A percentile compares a stretch with the other conserved stretches of the same genome.
These are phyloP conservation scores for Berghia stephanieae DNA, from an alignment of 1,140 invertebrate genomes.

Conservation along the genomic window DNA sequence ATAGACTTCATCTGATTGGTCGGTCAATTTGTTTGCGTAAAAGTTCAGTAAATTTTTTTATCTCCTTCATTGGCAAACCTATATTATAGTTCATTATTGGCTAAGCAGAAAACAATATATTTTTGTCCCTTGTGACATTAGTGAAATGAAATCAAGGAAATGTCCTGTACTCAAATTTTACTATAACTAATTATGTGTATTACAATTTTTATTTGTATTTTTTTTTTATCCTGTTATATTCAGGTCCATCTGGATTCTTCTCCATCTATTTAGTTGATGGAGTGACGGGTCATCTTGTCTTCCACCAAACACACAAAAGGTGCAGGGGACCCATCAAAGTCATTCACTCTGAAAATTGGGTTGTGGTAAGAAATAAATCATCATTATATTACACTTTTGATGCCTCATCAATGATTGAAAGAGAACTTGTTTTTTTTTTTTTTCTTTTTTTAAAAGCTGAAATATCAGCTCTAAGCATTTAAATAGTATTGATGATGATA, in stretches of 20 bases:
- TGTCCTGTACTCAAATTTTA: too few relatives aligned
- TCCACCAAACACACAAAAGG: conserved; percentile 76
- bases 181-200: too few relatives aligned
- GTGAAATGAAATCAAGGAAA: too few relatives aligned
- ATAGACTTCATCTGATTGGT: too few relatives aligned
- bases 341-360: conserved; percentile 97
- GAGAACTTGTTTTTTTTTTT: neutral
- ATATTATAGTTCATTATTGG: too few relatives aligned
- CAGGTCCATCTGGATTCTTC: conserved; percentile 71
- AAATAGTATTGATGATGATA: too few relatives aligned
- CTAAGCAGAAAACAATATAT: too few relatives aligned
- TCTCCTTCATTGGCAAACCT: too few relatives aligned
- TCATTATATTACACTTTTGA: neutral
- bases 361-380: conserved; percentile 72
- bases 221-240: neutral
- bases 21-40: too few relatives aligned
- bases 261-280: conserved; percentile 89
- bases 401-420: conserved; percentile 4
- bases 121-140: too few relatives aligned
- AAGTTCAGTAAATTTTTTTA: too few relatives aligned
- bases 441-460: neutral
- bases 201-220: conserved; percentile 10
- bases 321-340: conserved; percentile 85
- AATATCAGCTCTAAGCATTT: too few relatives aligned
- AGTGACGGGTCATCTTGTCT: conserved; percentile 79